phyloP scores from a whole-genome alignment of 1,140 invertebrate species.

The Trichonephila inaurata region DNA sequence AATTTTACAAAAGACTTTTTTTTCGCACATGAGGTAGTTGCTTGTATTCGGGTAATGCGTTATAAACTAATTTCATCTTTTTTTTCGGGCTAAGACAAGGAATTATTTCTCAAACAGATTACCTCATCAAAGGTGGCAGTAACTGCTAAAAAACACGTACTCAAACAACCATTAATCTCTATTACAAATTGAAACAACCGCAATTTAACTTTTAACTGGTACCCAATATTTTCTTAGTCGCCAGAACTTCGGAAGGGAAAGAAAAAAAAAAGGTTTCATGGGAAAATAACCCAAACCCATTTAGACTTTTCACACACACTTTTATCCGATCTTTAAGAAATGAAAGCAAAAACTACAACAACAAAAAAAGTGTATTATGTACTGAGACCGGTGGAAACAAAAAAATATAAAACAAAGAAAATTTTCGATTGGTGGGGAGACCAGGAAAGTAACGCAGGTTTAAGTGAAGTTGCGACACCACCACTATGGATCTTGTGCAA shows the following conservation, averaged over 20 bases:
- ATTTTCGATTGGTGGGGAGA: too few species aligned
- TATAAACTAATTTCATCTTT: too few species aligned
- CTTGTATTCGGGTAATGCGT: too few species aligned
- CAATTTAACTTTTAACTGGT: not conserved
- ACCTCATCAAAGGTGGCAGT: not conserved
- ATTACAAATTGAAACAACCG: not conserved
- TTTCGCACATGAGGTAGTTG: too few species aligned
- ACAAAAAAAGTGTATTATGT: not conserved
- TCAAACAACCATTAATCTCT: not conserved
- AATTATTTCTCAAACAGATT: too few species aligned
- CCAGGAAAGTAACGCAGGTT: not conserved
- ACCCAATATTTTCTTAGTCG: not conserved
- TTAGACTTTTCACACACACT: conserved; percentile 7
- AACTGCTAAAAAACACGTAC: not conserved
- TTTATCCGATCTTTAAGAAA: not conserved
- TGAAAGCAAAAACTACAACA: not conserved
- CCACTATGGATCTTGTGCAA: not conserved
- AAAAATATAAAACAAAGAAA: not conserved
- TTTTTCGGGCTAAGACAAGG: too few species aligned
- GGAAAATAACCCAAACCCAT: not conserved
- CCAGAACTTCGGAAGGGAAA: not conserved
- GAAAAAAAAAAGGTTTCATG: not conserved
- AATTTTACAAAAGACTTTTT: too few species aligned
- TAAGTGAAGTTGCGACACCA: conserved; percentile 14
- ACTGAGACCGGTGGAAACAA: not conserved